These are phyloP conservation scores for Agelastica alni DNA, from an alignment of 2,888 invertebrate genomes.

Conservation along the genomic window DNA sequence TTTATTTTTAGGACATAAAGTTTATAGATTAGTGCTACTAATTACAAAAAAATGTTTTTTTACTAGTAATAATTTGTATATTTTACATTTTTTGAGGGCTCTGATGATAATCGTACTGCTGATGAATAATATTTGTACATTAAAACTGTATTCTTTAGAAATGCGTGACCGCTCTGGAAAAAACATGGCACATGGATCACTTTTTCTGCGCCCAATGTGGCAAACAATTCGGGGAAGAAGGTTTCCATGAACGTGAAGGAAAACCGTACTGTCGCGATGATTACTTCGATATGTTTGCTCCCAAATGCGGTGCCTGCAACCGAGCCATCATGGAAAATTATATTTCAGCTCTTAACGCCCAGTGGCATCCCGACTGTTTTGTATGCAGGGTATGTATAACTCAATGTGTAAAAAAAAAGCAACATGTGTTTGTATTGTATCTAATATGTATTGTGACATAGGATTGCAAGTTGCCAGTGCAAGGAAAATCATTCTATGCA, in stretches of 20 bases:
- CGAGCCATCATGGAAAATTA: conserved; percentile 97
- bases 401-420: no score
- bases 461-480: conserved; percentile 93
- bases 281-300: conserved; percentile 97
- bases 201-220: conserved; percentile 99
- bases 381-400: conserved; percentile 89
- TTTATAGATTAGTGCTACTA: no score
- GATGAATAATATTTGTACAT: background rate
- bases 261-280: conserved; percentile 95
- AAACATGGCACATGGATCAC: conserved; percentile 98
- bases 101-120: no score
- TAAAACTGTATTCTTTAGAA: conserved; percentile 73
- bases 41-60: no score
- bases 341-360: conserved; percentile 94
- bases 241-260: conserved; percentile 95
- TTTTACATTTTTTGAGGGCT: no score
- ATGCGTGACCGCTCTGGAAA: conserved; percentile 97
- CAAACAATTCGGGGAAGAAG: conserved; percentile 95
- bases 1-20: no score
- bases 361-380: conserved; percentile 99
- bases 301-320: conserved; percentile 95
- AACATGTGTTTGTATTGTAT: no score
- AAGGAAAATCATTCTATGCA: conserved; percentile 95
- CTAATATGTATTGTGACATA: conserved; percentile 54
- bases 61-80: no score